Percentiles rank a stretch among this genome's conserved stretches.
Evolutionary conservation across 2,888 invertebrate species (phyloP).

Genomic region (Amorpha juglandis): DNA sequence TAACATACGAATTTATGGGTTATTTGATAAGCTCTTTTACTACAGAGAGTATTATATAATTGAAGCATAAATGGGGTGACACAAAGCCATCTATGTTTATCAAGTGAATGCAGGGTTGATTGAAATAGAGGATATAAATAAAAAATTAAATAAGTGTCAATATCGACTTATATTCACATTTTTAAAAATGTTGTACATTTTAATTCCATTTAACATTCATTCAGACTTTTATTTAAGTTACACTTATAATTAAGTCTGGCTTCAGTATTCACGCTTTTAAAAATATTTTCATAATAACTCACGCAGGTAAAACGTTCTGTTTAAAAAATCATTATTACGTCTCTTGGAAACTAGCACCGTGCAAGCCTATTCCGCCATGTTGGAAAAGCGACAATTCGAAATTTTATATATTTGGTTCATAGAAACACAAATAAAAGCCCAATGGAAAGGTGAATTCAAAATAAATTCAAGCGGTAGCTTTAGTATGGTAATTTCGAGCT

Average conservation of each 20-base stretch:
- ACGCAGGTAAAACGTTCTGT: neutral
- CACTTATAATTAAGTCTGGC: neutral
- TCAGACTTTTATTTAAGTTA: constrained; percentile 9
- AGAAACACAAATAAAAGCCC: too few relatives aligned
- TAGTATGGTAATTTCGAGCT: too few relatives aligned
- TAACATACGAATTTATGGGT: neutral
- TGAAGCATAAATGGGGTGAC: neutral
- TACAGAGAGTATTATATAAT: too few relatives aligned
- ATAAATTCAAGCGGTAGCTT: too few relatives aligned
- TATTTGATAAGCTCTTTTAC: neutral
- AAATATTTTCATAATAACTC: neutral
- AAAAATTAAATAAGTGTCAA: neutral
- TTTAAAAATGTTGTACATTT: constrained; percentile 5
- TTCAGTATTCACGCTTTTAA: neutral
- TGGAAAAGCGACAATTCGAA: neutral
- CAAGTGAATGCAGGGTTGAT: too few relatives aligned
- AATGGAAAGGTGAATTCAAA: too few relatives aligned
- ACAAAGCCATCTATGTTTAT: too few relatives aligned
- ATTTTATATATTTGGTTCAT: too few relatives aligned
- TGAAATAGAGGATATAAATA: neutral
- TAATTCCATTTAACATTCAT: constrained; percentile 9
- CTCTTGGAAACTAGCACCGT: neutral
- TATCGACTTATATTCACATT: neutral
- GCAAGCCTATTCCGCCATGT: neutral
- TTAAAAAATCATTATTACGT: neutral